A percentile compares a stretch with the other conserved stretches of the same genome.
These are phyloP conservation scores for Sebastes oblongus DNA, from an alignment of 2,797 vertebrate species.

Conservation along the genomic window DNA sequence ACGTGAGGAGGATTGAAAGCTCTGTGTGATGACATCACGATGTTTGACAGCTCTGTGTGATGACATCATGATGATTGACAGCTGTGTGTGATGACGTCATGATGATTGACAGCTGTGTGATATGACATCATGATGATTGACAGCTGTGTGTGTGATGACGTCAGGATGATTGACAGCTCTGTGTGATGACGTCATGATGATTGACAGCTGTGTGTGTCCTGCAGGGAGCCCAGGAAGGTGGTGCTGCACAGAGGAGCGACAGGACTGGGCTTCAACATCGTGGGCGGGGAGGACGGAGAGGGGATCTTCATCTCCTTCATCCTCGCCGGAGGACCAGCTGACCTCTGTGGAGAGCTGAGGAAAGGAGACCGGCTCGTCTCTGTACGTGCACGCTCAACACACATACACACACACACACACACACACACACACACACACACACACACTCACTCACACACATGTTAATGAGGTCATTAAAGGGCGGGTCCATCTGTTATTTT, in stretches of 20 bases:
- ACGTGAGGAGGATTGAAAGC: background rate
- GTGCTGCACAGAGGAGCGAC: conserved; percentile 93
- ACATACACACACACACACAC: background rate
- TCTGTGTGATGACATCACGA: background rate
- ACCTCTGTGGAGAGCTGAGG: conserved; percentile 94
- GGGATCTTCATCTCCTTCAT: conserved; percentile 99
- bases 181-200: background rate
- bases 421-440: background rate
- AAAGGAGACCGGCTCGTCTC: conserved; percentile 96
- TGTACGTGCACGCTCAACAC: conserved; percentile 68
- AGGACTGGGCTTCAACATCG: conserved; percentile 97
- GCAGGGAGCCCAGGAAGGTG: conserved; percentile 94
- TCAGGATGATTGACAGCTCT: background rate
- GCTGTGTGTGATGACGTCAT: too few relatives aligned
- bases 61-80: too few relatives aligned
- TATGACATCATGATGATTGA: too few relatives aligned
- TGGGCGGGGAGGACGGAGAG: conserved; percentile 97
- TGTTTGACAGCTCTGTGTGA: conserved; percentile 28
- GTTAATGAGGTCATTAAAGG: too few relatives aligned
- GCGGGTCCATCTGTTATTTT: too few relatives aligned
- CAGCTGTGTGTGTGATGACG: too few relatives aligned
- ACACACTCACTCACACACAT: too few relatives aligned
- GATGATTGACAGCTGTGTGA: too few relatives aligned
- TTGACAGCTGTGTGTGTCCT: conserved; percentile 22
- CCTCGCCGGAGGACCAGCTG: conserved; percentile 95